Percentiles rank a stretch among this genome's conserved stretches.
Evolutionary conservation across 2,888 invertebrate species (phyloP).

Genomic region (Augiades crinisus): DNA sequence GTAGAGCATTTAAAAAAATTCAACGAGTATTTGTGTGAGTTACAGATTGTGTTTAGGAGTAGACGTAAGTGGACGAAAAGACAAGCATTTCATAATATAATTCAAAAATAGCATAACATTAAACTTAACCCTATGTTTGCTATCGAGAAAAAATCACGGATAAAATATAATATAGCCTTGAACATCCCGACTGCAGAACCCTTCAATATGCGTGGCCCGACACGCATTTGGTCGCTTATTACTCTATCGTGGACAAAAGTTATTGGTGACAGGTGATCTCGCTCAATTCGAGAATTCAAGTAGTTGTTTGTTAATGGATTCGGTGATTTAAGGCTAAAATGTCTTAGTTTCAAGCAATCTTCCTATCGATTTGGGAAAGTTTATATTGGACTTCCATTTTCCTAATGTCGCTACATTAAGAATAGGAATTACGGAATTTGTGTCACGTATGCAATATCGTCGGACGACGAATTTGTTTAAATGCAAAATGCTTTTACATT

Average conservation of each 20-base stretch:
- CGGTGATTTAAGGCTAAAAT: neutral
- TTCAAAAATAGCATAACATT: too few species aligned
- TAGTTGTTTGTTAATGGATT: neutral
- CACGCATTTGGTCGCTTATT: neutral
- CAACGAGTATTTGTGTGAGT: too few species aligned
- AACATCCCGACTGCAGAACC: neutral
- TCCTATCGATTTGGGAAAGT: neutral
- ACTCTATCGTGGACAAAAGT: conserved; percentile 38
- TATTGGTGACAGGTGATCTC: conserved; percentile 54
- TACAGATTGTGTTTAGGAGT: too few species aligned
- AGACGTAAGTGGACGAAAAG: too few species aligned
- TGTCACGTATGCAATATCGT: neutral
- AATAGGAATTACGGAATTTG: neutral
- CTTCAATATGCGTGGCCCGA: neutral
- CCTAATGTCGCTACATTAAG: neutral
- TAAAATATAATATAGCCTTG: too few species aligned
- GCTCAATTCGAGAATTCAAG: conserved; percentile 27
- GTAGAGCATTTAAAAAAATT: too few species aligned
- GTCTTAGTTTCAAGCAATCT: neutral
- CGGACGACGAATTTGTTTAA: neutral
- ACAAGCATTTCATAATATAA: too few species aligned
- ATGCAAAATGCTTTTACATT: neutral
- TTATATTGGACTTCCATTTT: neutral
- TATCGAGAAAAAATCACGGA: too few species aligned
- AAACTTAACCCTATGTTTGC: too few species aligned